Conservation (phyloP, 2,113 vertebrate species). For the Cyanoramphus novaezelandiae region DNA sequence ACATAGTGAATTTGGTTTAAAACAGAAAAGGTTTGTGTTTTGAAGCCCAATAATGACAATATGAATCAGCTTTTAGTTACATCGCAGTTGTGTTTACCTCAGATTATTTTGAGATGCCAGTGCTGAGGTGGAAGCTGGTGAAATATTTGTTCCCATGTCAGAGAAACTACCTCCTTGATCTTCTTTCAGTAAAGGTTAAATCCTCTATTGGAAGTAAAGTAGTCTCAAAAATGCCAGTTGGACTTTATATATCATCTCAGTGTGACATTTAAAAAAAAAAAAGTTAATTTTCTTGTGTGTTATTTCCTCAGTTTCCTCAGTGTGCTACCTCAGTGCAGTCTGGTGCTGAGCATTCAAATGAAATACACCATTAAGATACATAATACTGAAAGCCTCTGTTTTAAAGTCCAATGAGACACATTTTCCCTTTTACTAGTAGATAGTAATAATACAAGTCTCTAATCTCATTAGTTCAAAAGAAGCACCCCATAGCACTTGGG, state of each 20-base stretch:
- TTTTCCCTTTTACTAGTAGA: slow-evolving; percentile 26
- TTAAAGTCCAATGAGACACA: neutral
- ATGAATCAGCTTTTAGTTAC: neutral
- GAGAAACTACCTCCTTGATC: neutral
- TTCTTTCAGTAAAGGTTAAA: neutral
- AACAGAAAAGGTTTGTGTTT: neutral
- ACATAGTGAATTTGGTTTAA: neutral
- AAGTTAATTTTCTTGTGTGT: neutral
- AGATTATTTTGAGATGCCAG: neutral
- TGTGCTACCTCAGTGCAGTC: neutral
- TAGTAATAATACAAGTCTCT: neutral
- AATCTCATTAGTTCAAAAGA: slow-evolving; percentile 42
- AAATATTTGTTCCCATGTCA: neutral
- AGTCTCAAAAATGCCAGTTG: neutral
- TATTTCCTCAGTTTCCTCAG: neutral
- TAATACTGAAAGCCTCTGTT: neutral
- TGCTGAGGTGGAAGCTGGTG: neutral
- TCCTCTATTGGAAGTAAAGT: neutral
- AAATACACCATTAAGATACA: neutral
- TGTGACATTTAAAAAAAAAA: neutral
- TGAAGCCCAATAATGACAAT: neutral
- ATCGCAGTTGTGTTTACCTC: neutral
- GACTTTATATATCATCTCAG: neutral
- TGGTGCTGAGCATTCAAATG: slow-evolving; percentile 2
- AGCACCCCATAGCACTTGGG: neutral